Base-by-base conservation (phyloP, 2,797 vertebrate species). In the Sorex maritimensis region DNA sequence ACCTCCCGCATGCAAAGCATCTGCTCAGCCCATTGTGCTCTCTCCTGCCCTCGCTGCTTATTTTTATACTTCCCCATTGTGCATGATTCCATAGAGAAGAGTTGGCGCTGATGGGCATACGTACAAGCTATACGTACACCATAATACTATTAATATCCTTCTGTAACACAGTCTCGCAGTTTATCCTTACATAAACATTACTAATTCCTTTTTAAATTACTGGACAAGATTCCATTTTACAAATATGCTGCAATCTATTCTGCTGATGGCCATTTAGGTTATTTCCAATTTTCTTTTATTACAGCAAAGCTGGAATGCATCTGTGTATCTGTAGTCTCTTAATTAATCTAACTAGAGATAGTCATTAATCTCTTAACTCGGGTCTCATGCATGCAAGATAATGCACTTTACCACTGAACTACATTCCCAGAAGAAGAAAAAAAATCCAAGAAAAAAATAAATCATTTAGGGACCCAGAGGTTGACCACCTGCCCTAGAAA, bases 231-330 rank as follows among this genome's bases (percentile, higher is more conserved):
- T 81, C 80, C 34, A 55, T 79, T 71, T 80, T 68, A 61, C 8
- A 23, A 61, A 46, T 61, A 61, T 34, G 19, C 34, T 34, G 34
- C 26, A 75, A 28, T 71, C 28, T 3, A 44, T 83, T 88, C 81
- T 52, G 19, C 73, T 73, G 49, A 77, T 9, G 21, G 44, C 28
- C 58, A 91, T 75, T 88, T 80, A 72, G 15, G 21, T 81, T 73
- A 65, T 84, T 91, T 88, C 88, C 46, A 80, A 49, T 81, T 78
- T 78, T 78, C 41, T 55, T 30, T 84, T 58, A 72, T 58, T 80
- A 77, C 15, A 46, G 82, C 21, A 79, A 69, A 82, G 24, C 86
- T 82, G 72, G 46, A 30, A 52, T 65, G 30, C 41, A 2, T 81
- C 44, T 63, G 9, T 69, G 41, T 23, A 69, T 23, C 30, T 52